Percentiles rank a stretch among this genome's conserved stretches.
These are phyloP conservation scores for Laticauda colubrina DNA, from an alignment of 2,113 vertebrate genomes.

Conservation along the genomic window DNA sequence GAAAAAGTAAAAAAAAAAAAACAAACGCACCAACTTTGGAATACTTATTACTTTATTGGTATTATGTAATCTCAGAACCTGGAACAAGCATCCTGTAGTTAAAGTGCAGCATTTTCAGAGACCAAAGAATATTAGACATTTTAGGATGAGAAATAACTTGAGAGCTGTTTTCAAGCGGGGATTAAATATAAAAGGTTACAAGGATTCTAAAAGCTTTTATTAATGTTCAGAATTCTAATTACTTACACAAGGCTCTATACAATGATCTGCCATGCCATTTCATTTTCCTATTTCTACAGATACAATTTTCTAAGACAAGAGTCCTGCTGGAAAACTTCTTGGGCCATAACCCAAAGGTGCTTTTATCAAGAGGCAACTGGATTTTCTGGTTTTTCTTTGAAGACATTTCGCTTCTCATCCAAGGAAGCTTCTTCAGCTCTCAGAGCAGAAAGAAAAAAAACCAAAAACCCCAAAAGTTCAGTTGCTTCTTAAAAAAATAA, in stretches of 20 bases:
- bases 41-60: constrained; percentile 14
- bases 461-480: no score
- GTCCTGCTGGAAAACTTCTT: no score
- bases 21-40: constrained; percentile 1
- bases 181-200: neutral
- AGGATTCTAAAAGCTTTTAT: neutral
- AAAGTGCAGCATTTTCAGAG: neutral
- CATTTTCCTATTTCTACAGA: neutral
- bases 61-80: constrained; percentile 20
- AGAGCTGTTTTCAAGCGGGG: neutral
- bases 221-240: constrained; percentile 13
- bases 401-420: no score
- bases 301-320: neutral
- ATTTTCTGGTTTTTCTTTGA: no score
- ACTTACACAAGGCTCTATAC: neutral
- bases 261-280: neutral
- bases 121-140: neutral
- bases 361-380: no score
- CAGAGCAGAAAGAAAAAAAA: no score
- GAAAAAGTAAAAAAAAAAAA: neutral
- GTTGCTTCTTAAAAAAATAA: no score
- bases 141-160: neutral
- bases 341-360: no score
- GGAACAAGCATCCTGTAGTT: neutral
- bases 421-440: no score